These are phyloP conservation scores for Achroia grisella DNA, from an alignment of 1,140 invertebrate genomes.

Conservation along the genomic window DNA sequence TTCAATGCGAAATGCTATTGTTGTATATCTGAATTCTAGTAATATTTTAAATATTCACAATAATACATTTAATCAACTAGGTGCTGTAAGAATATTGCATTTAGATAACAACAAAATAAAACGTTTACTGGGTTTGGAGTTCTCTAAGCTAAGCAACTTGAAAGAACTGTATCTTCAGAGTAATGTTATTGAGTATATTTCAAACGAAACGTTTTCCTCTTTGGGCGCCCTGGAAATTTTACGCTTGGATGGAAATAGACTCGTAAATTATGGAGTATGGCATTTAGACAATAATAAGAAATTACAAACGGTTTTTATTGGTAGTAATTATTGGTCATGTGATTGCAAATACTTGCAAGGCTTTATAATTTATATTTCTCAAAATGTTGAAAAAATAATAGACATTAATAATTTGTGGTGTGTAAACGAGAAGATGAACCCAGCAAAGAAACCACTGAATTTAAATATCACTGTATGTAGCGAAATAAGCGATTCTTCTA, in stretches of 20 bases:
- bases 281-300: constrained; percentile 81
- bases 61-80: constrained; percentile 89
- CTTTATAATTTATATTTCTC: constrained; percentile 83
- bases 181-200: constrained; percentile 85
- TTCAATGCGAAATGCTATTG: constrained; percentile 87
- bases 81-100: constrained; percentile 85
- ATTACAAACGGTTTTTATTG: constrained; percentile 74
- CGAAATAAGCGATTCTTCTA: constrained; percentile 77
- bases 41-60: constrained; percentile 87
- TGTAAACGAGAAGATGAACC: constrained; percentile 77
- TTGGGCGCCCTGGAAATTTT: constrained; percentile 86
- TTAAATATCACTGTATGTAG: constrained; percentile 81
- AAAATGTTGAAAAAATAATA: constrained; percentile 81
- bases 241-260: constrained; percentile 86
- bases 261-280: constrained; percentile 86
- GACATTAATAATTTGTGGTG: constrained; percentile 79
- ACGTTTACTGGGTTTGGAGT: constrained; percentile 86
- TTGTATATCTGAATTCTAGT: constrained; percentile 88
- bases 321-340: constrained; percentile 90
- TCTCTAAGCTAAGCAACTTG: constrained; percentile 84
- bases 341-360: constrained; percentile 87
- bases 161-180: constrained; percentile 91
- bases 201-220: constrained; percentile 85
- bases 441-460: constrained; percentile 76
- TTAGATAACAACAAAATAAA: constrained; percentile 88